Percentiles rank a stretch among this genome's conserved stretches.
phyloP scores from a whole-genome alignment of 2,797 vertebrate species.

The Neosalanx taihuensis region DNA sequence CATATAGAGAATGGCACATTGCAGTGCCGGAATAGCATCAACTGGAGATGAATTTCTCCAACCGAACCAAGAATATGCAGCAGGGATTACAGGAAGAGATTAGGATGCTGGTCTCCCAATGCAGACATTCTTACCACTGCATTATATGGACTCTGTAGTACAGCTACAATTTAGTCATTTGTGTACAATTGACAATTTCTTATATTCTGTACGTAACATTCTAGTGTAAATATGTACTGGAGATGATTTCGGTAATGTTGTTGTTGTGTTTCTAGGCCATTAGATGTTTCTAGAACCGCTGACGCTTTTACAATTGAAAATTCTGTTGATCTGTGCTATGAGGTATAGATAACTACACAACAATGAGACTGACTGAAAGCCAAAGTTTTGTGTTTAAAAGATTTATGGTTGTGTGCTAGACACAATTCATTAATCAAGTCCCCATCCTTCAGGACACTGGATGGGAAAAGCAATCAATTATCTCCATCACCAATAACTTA shows the following conservation, averaged over 20 bases:
- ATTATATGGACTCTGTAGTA: constrained; percentile 27
- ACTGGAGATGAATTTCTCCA: constrained; percentile 9
- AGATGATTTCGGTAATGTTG: too few species aligned
- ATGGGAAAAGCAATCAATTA: constrained; percentile 33
- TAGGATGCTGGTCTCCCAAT: constrained; percentile 19
- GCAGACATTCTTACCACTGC: constrained; percentile 18
- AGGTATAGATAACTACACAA: too few species aligned
- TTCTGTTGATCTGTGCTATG: too few species aligned
- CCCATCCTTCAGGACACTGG: constrained; percentile 19
- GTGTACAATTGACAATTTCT: not conserved
- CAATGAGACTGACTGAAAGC: not conserved
- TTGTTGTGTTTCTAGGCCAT: constrained; percentile 5
- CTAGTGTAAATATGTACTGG: constrained; percentile 11
- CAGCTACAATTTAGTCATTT: not conserved
- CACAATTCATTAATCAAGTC: constrained; percentile 29
- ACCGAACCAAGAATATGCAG: constrained; percentile 25
- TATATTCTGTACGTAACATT: not conserved
- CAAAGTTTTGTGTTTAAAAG: constrained; percentile 19
- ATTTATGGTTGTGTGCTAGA: constrained; percentile 35
- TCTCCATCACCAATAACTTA: constrained; percentile 10
- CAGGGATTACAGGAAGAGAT: constrained; percentile 35
- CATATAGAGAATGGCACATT: not conserved
- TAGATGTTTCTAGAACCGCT: too few species aligned
- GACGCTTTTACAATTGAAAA: too few species aligned
- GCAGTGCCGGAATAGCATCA: not conserved